Evolutionary conservation across 2,113 vertebrate species (phyloP).

Genomic region (Felis catus): DNA sequence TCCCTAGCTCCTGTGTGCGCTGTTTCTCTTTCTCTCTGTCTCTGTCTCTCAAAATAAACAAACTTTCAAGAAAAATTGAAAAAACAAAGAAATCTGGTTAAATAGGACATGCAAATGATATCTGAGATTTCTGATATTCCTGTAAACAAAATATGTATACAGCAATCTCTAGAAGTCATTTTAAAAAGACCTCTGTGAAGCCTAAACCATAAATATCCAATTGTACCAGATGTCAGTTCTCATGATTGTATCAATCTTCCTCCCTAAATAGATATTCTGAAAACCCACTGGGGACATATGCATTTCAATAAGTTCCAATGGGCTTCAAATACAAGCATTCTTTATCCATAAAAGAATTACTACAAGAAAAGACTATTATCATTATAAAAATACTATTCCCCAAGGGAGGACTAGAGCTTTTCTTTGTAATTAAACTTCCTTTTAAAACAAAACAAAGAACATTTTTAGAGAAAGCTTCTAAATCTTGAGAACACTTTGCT

Average conservation of each 20-base stretch:
- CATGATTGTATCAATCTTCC: slow-evolving; percentile 70
- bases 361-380: slow-evolving; percentile 68
- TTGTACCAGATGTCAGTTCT: slow-evolving; percentile 70
- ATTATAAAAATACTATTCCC: slow-evolving; percentile 63
- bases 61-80: too few species aligned
- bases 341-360: slow-evolving; percentile 65
- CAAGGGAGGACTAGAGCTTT: slow-evolving; percentile 64
- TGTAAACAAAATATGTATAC: slow-evolving; percentile 42
- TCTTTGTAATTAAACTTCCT: slow-evolving; percentile 78
- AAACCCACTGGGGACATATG: slow-evolving; percentile 38
- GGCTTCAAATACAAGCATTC: slow-evolving; percentile 49
- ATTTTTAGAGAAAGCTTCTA: slow-evolving; percentile 58
- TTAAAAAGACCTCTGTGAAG: slow-evolving; percentile 56
- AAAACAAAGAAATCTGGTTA: background rate
- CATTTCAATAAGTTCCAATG: slow-evolving; percentile 63
- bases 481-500: slow-evolving; percentile 54
- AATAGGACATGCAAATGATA: background rate
- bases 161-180: slow-evolving; percentile 32
- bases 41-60: too few species aligned
- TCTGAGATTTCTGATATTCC: background rate
- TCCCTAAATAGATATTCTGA: slow-evolving; percentile 65
- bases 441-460: slow-evolving; percentile 74
- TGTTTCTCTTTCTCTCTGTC: too few species aligned
- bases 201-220: slow-evolving; percentile 68
- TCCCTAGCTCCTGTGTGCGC: too few species aligned